These are phyloP conservation scores for Tachypleus tridentatus DNA, from an alignment of 1,140 invertebrate genomes.

Conservation along the genomic window DNA sequence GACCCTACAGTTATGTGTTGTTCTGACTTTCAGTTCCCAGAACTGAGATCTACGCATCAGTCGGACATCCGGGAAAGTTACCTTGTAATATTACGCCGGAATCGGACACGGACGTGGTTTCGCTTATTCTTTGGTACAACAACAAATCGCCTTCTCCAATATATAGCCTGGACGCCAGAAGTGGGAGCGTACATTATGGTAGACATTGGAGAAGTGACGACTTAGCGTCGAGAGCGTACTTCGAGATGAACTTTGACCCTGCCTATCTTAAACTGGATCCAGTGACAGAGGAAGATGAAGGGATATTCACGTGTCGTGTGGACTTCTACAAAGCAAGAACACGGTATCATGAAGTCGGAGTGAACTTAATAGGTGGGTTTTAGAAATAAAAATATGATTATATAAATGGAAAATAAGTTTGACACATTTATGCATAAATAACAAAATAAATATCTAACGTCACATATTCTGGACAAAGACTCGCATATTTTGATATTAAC, in stretches of 20 bases:
- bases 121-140: constrained; percentile 72
- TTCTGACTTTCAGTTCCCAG: too few species aligned
- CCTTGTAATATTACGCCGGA: too few species aligned
- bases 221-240: constrained; percentile 9
- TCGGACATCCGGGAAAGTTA: too few species aligned
- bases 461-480: too few species aligned
- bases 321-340: constrained; percentile 76
- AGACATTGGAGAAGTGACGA: constrained; percentile 6
- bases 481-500: too few species aligned
- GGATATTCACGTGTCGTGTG: constrained; percentile 69
- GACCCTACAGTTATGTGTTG: too few species aligned
- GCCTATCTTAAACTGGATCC: constrained; percentile 10
- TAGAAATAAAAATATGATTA: too few species aligned
- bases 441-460: too few species aligned
- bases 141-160: constrained; percentile 59
- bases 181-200: constrained; percentile 7
- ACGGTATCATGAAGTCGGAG: constrained; percentile 65
- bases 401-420: too few species aligned
- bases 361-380: constrained; percentile 66
- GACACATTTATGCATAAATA: too few species aligned
- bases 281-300: constrained; percentile 44
- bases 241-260: constrained; percentile 6
- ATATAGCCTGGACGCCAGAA: constrained; percentile 36
- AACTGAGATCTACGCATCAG: too few species aligned
- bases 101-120: constrained; percentile 45